Conservation (phyloP, 2,888 invertebrate genomes). For the Vanessa cardui region DNA sequence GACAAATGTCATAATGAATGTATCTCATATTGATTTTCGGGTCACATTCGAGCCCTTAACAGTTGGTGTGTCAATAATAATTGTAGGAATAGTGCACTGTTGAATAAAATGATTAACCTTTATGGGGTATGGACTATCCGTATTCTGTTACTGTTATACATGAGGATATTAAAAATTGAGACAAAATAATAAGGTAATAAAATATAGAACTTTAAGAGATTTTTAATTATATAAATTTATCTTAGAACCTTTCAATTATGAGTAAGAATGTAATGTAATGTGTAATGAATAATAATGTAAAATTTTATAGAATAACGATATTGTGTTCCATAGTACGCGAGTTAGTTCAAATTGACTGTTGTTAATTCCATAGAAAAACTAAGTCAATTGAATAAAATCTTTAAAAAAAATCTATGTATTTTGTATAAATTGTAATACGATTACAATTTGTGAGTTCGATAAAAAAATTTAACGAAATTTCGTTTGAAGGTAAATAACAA, state of each 20-base stretch:
- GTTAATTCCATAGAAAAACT: neutral
- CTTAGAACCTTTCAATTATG: too few relatives aligned
- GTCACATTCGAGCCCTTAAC: constrained; percentile 66
- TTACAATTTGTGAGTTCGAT: constrained; percentile 42
- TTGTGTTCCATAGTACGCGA: too few relatives aligned
- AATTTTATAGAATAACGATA: too few relatives aligned
- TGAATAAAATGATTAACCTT: constrained; percentile 81
- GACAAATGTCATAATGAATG: constrained; percentile 26
- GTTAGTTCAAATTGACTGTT: neutral
- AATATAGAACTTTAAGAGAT: too few relatives aligned
- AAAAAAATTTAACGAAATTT: constrained; percentile 58
- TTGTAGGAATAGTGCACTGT: constrained; percentile 73
- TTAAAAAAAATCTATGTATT: neutral
- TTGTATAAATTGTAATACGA: constrained; percentile 39
- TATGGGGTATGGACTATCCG: constrained; percentile 52
- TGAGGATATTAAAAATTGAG: constrained; percentile 12
- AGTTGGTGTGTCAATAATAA: constrained; percentile 80
- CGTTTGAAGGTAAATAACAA: constrained; percentile 53
- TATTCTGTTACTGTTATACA: constrained; percentile 27
- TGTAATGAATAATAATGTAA: too few relatives aligned
- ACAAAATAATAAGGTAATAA: neutral
- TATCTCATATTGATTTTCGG: constrained; percentile 65
- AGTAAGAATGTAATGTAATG: too few relatives aligned
- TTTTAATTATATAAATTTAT: too few relatives aligned
- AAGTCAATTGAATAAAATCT: neutral